Percentiles rank a stretch among this genome's conserved stretches.
Evolutionary conservation across 2,113 vertebrate species (phyloP).

Genomic region (Lates calcarifer): DNA sequence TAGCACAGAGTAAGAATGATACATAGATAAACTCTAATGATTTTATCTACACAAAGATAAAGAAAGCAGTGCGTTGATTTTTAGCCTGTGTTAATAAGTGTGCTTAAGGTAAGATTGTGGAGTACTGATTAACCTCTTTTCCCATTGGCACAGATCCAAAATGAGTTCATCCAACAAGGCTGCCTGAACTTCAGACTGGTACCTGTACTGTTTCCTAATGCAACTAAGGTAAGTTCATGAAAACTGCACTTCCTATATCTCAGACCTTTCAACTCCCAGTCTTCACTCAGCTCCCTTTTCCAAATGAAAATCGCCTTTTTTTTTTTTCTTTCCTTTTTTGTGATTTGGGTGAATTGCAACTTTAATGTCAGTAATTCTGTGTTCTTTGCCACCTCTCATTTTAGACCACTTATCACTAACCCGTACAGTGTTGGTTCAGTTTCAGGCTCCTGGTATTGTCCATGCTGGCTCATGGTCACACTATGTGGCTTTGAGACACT

Average conservation of each 20-base stretch:
- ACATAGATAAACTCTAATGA: background rate
- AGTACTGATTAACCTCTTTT: conserved; percentile 1
- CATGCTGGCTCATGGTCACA: too few relatives aligned
- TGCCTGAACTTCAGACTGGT: conserved; percentile 97
- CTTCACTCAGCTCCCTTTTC: background rate
- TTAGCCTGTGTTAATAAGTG: background rate
- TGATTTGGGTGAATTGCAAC: background rate
- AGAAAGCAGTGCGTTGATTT: background rate
- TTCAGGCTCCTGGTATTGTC: too few relatives aligned
- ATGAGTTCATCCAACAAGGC: conserved; percentile 97
- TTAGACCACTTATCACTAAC: background rate
- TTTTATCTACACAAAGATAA: background rate
- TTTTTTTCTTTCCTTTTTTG: too few relatives aligned
- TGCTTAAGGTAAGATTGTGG: background rate
- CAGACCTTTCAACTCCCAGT: background rate
- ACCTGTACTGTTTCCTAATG: conserved; percentile 93
- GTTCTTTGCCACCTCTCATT: background rate
- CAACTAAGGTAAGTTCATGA: conserved; percentile 86
- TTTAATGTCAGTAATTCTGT: background rate
- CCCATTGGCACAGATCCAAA: conserved; percentile 89
- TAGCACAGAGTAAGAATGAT: background rate
- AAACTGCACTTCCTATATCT: background rate
- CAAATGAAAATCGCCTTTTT: too few relatives aligned
- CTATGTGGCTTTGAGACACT: too few relatives aligned
- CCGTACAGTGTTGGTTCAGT: background rate